Evolutionary conservation across 2,797 vertebrate genomes (phyloP).

Genomic region (Botia kubotai): DNA sequence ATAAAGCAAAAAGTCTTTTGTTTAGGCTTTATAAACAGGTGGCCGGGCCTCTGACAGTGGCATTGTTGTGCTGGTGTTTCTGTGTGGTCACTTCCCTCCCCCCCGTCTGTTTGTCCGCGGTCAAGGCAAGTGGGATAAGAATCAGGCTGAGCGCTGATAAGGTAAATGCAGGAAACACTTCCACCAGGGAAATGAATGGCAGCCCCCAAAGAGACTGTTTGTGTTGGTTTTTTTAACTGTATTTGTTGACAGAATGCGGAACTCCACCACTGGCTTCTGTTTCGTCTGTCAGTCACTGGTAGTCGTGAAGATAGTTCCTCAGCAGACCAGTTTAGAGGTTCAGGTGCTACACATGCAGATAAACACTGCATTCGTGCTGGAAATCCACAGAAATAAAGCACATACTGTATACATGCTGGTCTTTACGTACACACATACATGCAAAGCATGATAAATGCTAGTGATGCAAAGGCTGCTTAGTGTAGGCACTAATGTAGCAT

Average conservation of each 20-base stretch:
- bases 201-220: slow-evolving; percentile 50
- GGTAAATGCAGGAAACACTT: slow-evolving; percentile 43
- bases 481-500: too few relatives aligned
- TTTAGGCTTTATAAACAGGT: background rate
- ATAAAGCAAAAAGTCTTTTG: background rate
- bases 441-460: background rate
- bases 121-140: slow-evolving; percentile 51
- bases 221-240: slow-evolving; percentile 37
- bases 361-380: background rate
- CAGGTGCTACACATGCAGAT: slow-evolving; percentile 4
- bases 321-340: slow-evolving; percentile 27
- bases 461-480: background rate
- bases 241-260: slow-evolving; percentile 44
- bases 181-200: slow-evolving; percentile 49
- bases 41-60: background rate
- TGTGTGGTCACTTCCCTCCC: slow-evolving; percentile 48
- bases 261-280: slow-evolving; percentile 21
- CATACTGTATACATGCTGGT: background rate
- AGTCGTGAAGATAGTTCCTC: slow-evolving; percentile 26
- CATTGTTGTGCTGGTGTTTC: background rate
- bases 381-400: slow-evolving; percentile 12
- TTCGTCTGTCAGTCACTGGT: slow-evolving; percentile 1
- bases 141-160: slow-evolving; percentile 54
- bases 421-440: background rate
- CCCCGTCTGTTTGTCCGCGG: slow-evolving; percentile 31